Evolutionary conservation across 2,113 vertebrate genomes (phyloP), one percentile per base, ranked within the genome.

Genomic region (Sapajus apella): DNA sequence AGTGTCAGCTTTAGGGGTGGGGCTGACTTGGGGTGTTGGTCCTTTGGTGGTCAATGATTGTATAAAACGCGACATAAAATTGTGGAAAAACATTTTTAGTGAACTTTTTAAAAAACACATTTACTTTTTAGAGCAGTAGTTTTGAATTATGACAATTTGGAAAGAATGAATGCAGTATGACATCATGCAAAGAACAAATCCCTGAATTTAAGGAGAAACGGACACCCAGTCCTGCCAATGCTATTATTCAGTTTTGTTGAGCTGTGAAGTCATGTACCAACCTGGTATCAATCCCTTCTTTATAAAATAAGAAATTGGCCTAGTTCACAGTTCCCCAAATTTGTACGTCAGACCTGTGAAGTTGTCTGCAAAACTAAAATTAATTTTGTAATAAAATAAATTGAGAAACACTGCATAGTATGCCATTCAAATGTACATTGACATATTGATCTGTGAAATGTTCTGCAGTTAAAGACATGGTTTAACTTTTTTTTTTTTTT

Each of bases 1-100:
- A 92, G 94, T 88, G 72, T 43, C 58, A 97, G 82, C 83, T 98
- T 98, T 93, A 80, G 73, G 87, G 95, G 52, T 89, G 97, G 94
- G 70, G 84, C 50, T 73, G 91, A 45, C 16, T 81, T 75, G 47
- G 56, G 79, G 47, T 87, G 90, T 52, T 87, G 55, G 72, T 82
- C 80, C 90, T 92, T 91, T 35, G 76, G 9, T 81, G 37, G 45
- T 56, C 68, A 95, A 3, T 43, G 45, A 55, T 77, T 90, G 35
- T 76, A 89, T 92, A 95, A 94, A 90, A 66, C 10, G 79, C 70
- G 81, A 37, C 30, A 76, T 83, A 93, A 97, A 93, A 76, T 68
- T 47, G 9, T 72, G 68, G 58, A 73, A 80, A 94, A 81, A 91
- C 25, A 70, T 47, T 73, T 75, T 87, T 23, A 47, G 61, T 64